Evolutionary conservation across 2,888 invertebrate species (phyloP).

Genomic region (Metopia argyrocephala): DNA sequence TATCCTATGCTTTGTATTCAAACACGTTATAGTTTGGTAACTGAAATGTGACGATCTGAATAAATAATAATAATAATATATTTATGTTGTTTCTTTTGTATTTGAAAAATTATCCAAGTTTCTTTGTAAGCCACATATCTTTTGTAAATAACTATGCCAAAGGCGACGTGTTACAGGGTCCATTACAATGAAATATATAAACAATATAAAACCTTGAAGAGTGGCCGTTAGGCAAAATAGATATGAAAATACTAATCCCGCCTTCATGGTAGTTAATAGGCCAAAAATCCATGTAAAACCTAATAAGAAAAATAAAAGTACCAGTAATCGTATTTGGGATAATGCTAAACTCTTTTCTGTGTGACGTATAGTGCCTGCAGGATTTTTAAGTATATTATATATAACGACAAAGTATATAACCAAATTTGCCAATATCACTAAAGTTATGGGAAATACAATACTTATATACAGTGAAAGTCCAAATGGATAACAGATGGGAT

Average conservation of each 20-base stretch:
- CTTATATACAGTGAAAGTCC: slow-evolving; percentile 79
- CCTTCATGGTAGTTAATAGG: slow-evolving; percentile 79
- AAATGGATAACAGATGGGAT: slow-evolving; percentile 80
- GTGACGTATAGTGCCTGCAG: slow-evolving; percentile 80
- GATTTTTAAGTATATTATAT: slow-evolving; percentile 79
- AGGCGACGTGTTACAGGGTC: slow-evolving; percentile 81
- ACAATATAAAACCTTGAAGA: slow-evolving; percentile 82
- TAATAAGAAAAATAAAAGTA: slow-evolving; percentile 81
- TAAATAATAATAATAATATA: slow-evolving; percentile 24
- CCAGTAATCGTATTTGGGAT: slow-evolving; percentile 80
- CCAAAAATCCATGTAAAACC: slow-evolving; percentile 83
- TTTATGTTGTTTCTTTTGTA: slow-evolving; percentile 66
- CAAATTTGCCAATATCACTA: slow-evolving; percentile 80
- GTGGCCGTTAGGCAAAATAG: slow-evolving; percentile 82
- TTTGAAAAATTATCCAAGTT: slow-evolving; percentile 61
- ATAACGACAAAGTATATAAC: slow-evolving; percentile 81
- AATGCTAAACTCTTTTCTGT: slow-evolving; percentile 70
- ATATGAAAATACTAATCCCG: slow-evolving; percentile 81
- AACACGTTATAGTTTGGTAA: too few relatives aligned
- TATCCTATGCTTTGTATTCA: too few relatives aligned
- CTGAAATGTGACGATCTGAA: too few relatives aligned
- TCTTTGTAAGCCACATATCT: slow-evolving; percentile 59
- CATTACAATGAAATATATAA: slow-evolving; percentile 81
- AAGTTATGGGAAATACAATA: slow-evolving; percentile 80
- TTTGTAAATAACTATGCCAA: slow-evolving; percentile 75